phyloP scores from a whole-genome alignment of 2,888 invertebrate species.

The Biston betularia region DNA sequence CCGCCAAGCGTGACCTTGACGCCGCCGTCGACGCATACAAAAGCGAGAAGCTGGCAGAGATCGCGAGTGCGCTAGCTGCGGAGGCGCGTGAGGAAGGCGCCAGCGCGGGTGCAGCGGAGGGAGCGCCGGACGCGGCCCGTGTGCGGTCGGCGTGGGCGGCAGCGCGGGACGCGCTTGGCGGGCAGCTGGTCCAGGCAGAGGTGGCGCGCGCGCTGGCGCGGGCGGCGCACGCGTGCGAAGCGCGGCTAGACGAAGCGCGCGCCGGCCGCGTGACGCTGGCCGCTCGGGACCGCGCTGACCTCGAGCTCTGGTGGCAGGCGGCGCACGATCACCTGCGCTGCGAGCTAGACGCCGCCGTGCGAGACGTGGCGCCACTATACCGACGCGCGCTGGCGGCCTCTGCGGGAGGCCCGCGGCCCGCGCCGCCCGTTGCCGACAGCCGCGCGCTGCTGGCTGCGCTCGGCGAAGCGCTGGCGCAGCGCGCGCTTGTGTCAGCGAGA shows the following conservation, averaged over 20 bases:
- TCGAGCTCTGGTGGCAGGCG: slow-evolving; percentile 91
- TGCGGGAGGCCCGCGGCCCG: slow-evolving; percentile 63
- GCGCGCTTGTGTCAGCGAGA: slow-evolving; percentile 89
- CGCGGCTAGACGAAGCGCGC: slow-evolving; percentile 84
- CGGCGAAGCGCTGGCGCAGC: slow-evolving; percentile 62
- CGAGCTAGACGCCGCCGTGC: slow-evolving; percentile 90
- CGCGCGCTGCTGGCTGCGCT: slow-evolving; percentile 58
- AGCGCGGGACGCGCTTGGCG: slow-evolving; percentile 91
- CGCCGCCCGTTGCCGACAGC: slow-evolving; percentile 70
- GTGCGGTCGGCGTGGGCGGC: slow-evolving; percentile 91
- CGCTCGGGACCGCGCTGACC: slow-evolving; percentile 89
- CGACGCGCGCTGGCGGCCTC: slow-evolving; percentile 81
- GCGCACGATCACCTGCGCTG: slow-evolving; percentile 90
- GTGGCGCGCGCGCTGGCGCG: slow-evolving; percentile 90
- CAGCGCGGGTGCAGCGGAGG: slow-evolving; percentile 72
- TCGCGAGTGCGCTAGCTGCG: slow-evolving; percentile 89
- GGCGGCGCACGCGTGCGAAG: slow-evolving; percentile 87
- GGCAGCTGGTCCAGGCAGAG: slow-evolving; percentile 91
- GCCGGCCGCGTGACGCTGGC: slow-evolving; percentile 87
- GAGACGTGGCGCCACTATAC: slow-evolving; percentile 89
- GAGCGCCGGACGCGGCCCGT: slow-evolving; percentile 80
- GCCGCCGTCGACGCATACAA: slow-evolving; percentile 88
- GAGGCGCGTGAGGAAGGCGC: slow-evolving; percentile 88
- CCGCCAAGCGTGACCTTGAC: slow-evolving; percentile 87
- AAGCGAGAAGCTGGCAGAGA: slow-evolving; percentile 88